Evolutionary conservation across 1,140 invertebrate species (phyloP).

Genomic region (Halictus rubicundus): DNA sequence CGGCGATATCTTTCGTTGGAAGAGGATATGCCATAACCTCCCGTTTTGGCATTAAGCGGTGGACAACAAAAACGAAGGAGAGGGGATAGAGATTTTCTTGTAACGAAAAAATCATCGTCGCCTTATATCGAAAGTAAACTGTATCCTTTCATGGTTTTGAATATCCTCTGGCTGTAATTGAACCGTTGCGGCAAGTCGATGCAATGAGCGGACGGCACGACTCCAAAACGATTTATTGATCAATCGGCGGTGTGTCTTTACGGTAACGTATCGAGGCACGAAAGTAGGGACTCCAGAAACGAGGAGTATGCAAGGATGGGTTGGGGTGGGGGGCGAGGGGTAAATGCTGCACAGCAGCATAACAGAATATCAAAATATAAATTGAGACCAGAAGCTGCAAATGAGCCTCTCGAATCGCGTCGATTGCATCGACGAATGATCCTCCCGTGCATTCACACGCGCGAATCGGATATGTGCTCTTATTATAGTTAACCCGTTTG

Average conservation of each 20-base stretch:
- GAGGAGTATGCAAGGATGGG: neutral
- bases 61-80: too few relatives aligned
- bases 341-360: neutral
- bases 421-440: neutral
- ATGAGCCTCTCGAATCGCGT: neutral
- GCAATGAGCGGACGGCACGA: neutral
- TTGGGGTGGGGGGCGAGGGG: too few relatives aligned
- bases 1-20: too few relatives aligned
- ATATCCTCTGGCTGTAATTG: neutral
- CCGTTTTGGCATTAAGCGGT: too few relatives aligned
- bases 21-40: too few relatives aligned
- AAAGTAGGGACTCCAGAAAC: constrained; percentile 24
- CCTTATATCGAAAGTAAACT: too few relatives aligned
- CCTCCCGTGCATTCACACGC: neutral
- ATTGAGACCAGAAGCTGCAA: constrained; percentile 12
- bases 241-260: constrained; percentile 17
- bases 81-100: too few relatives aligned
- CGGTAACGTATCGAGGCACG: constrained; percentile 1
- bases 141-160: too few relatives aligned
- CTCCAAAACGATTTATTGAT: neutral
- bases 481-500: neutral
- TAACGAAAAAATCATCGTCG: too few relatives aligned
- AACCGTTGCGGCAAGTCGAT: neutral
- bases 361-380: constrained; percentile 7
- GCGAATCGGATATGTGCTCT: neutral